Evolutionary conservation across 2,797 vertebrate genomes (phyloP), one percentile per base, ranked within the genome.

Genomic region (Brachyalestes nurse): DNA sequence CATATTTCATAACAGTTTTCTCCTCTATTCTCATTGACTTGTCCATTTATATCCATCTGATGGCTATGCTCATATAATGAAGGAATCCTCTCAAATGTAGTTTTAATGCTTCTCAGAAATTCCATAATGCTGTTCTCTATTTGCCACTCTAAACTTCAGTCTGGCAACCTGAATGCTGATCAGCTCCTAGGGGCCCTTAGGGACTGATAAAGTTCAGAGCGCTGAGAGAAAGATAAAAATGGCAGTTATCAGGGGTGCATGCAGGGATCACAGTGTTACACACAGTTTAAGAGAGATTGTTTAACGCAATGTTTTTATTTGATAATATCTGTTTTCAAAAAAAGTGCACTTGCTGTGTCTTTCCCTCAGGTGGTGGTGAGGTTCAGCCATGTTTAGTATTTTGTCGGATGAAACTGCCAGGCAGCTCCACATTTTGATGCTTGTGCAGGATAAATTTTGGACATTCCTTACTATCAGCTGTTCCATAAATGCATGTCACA

Each of bases 281-380:
- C 40, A 25, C 67, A 17, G 6, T 55, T 28, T 55, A 55, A 55
- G 49, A 23, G 38, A 72, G 49, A 25, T 16, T 55, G 70, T 57
- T 34, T 57, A 72, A 12, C 0, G 19, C 71, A 13, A 14, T 57
- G 71, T 58, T 72, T 38, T 72, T 28, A 72, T 58, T 38, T 7
- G 8, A n/a, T 72, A 34, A 72, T 72, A 19, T 55, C 28, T 72
- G 34, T 58, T 57, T 58, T 55, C 51, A 58, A 72, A 72, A 34
- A 28, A 21, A 28, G 9, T 57, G 21, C 19, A 21, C 16, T 28
- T 71, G 47, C 71, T 40, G 47, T 53, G 21, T 55, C 25, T n/a
- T 8, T 38, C 47, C 70, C 70, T 53, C 25, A 72, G 69, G 69
- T 53, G 69, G 6, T 51, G 69, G 28, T 12, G 67, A 51, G 23